Evolutionary conservation across 2,113 vertebrate species (phyloP), one percentile per base, ranked within the genome.

Genomic region (Hippopotamus amphibius): DNA sequence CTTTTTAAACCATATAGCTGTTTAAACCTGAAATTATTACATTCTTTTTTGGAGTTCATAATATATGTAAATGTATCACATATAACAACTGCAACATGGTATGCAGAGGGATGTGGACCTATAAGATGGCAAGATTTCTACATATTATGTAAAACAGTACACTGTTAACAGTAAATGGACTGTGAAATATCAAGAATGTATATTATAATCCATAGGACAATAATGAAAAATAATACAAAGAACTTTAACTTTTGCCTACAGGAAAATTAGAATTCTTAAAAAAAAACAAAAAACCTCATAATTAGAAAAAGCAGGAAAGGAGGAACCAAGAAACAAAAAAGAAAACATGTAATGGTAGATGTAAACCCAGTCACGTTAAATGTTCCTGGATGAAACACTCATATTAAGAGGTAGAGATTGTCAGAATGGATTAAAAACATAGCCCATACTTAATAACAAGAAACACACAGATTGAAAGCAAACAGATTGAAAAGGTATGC

Each of bases 1-100:
- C 24, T 84, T 69, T 71, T 86, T 71, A 95, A 95, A 55, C 11
- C 15, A 65, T 63, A n/a, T n/a, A 72, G 26, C 48, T 95, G 5
- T 46, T 92, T 95, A 71, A 88, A 91, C 63, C 43, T 71, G 43
- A 92, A 86, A 86, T 33, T 33, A 59, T 80, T n/a, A n/a, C 46
- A 83, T 83, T 59, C 19, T 80, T 68, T 69, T 91, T 10, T 90
- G 43, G 50, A 79, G 50, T 90, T 95, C 33, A 43, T 87, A 86
- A 71, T 76, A 48, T 37, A 57, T 86, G 43, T 80, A 63, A 19
- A 59, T 66, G 5, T 83, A 55, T 85, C 48, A 53, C 50, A n/a
- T 79, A 11, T 7, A 30, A 79, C 3, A 37, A 30, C 65, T 57
- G 7, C 37, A 82, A 33, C 9, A 92, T 74, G 68, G 7, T 57